phyloP scores from a whole-genome alignment of 2,113 vertebrate species.

The Percopsis transmontana region DNA sequence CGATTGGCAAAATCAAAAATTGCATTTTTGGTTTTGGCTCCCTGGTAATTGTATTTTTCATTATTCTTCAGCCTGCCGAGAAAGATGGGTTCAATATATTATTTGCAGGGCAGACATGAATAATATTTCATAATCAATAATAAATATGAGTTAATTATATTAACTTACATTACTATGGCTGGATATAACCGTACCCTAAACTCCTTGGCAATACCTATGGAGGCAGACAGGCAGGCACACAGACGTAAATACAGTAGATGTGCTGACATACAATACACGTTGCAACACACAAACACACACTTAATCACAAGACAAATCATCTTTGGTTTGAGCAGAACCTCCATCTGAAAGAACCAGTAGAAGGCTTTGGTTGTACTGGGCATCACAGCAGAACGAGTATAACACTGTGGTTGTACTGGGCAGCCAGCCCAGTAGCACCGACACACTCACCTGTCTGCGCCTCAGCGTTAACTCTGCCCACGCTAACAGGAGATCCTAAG shows the following conservation, averaged over 20 bases:
- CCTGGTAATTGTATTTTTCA: constrained; percentile 87
- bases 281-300: not conserved
- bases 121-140: not conserved
- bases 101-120: not conserved
- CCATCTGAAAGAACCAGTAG: not conserved
- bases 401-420: not conserved
- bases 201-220: constrained; percentile 87
- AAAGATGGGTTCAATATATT: not conserved
- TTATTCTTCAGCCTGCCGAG: constrained; percentile 86
- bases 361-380: not conserved
- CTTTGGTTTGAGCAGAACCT: not conserved
- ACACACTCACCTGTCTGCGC: constrained; percentile 80
- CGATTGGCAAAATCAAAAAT: constrained; percentile 93
- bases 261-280: not conserved
- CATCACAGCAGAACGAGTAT: not conserved
- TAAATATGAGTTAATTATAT: not conserved
- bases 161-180: constrained; percentile 92
- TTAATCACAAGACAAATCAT: too few species aligned
- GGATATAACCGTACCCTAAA: constrained; percentile 90
- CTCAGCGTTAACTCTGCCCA: constrained; percentile 91
- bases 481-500: constrained; percentile 87
- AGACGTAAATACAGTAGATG: not conserved
- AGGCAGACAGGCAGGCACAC: constrained; percentile 1
- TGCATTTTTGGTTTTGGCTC: constrained; percentile 88
- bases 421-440: not conserved